Evolutionary conservation across 1,140 invertebrate species (phyloP), one percentile per base, ranked within the genome.

Genomic region (Lepidurus apus): DNA sequence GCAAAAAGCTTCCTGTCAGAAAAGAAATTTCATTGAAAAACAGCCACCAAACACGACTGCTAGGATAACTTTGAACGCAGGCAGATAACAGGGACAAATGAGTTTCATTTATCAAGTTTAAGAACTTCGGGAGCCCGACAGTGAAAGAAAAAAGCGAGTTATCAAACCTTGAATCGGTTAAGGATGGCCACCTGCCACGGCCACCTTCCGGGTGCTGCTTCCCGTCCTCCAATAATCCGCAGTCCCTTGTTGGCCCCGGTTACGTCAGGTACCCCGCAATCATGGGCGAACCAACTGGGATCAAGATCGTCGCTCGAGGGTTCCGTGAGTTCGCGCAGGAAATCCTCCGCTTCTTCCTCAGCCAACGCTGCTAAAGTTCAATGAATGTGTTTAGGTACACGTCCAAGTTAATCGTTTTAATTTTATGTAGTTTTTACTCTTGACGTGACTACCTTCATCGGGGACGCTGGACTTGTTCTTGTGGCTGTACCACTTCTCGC

Each of bases 131-230:
- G 65, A 73, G 4, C 3, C 24, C n/a, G 5, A 73, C 77, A 78
- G 24, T 17, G 26, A 78, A 73, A 65, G 53, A 1, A 74, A 77
- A 17, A 10, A 21, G 53, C 45, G 13, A 65, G 26, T 21, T 73
- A 73, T 9, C 73, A 78, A 78, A 79, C 43, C 77, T 78, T 80
- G 24, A 80, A 78, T 43, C 74, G 26, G 53, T 79, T 96, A 42
- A 97, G 86, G 21, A 97, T 90, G 53, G 93, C 95, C 21, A 96
- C 94, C 87, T 96, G 92, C 95, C 95, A 97, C 0, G 95, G 94
- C 95, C 96, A 98, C 82, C 91, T 91, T 10, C 93, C 92, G 80
- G 89, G 91, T 6, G 86, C 84, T 0, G 94, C 88, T 76, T 93
- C 91, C 74, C 89, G 87, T 0, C 95, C 95, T 0, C 95, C 95